Conservation (phyloP, 2,797 vertebrate genomes). For the Knipowitschia caucasica region DNA sequence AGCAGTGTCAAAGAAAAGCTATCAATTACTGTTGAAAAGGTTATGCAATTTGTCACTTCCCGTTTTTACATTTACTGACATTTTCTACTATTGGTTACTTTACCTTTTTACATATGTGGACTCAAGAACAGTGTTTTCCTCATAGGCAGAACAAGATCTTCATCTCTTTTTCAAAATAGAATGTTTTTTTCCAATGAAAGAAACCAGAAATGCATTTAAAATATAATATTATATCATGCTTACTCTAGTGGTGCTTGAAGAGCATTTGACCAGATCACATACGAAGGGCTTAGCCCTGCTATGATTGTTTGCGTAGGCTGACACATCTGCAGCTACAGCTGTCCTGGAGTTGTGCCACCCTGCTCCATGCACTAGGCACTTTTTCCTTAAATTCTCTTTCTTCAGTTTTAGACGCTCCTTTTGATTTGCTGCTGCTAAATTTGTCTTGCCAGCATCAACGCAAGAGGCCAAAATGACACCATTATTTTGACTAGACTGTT, state of each 20-base stretch:
- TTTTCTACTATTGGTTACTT: background rate
- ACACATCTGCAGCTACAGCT: constrained; percentile 73
- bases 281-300: constrained; percentile 58
- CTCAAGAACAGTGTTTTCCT: background rate
- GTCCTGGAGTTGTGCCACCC: constrained; percentile 46
- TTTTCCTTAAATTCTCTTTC: constrained; percentile 70
- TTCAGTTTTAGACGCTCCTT: constrained; percentile 61
- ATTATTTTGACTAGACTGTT: constrained; percentile 87
- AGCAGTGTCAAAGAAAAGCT: constrained; percentile 26
- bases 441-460: constrained; percentile 66
- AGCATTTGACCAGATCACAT: too few species aligned
- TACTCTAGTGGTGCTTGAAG: too few species aligned
- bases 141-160: too few species aligned
- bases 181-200: too few species aligned
- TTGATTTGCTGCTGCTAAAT: constrained; percentile 74
- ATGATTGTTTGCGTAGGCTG: constrained; percentile 75
- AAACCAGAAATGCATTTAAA: too few species aligned
- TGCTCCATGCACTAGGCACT: constrained; percentile 34
- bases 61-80: constrained; percentile 5
- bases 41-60: constrained; percentile 21
- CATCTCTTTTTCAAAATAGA: too few species aligned
- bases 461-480: constrained; percentile 79
- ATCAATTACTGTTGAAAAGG: constrained; percentile 44
- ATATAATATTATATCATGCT: too few species aligned
- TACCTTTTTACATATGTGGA: background rate